Conservation (phyloP, 2,888 invertebrate genomes). For the Idaea biselata region DNA sequence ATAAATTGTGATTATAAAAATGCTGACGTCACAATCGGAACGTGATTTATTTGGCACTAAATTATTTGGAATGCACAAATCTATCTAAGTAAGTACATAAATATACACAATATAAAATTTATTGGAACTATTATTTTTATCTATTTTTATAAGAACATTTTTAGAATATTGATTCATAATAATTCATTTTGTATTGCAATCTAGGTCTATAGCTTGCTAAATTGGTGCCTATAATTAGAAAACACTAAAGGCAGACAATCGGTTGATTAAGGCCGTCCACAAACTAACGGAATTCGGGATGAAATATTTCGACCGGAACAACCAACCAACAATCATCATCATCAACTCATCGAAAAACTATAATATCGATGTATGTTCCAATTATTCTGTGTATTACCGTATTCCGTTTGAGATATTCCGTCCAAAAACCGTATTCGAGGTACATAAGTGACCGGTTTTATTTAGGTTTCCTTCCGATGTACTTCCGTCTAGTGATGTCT, state of each 20-base stretch:
- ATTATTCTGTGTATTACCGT: no score
- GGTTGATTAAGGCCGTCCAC: no score
- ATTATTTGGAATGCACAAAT: slow-evolving; percentile 74
- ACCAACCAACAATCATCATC: no score
- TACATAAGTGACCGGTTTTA: no score
- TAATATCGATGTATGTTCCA: no score
- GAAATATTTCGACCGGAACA: background rate
- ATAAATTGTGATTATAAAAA: slow-evolving; percentile 65
- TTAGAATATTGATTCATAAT: slow-evolving; percentile 45
- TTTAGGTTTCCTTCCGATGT: background rate
- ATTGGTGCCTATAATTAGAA: slow-evolving; percentile 37
- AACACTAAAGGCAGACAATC: slow-evolving; percentile 33
- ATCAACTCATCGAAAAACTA: no score
- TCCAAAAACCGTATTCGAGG: no score
- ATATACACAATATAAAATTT: slow-evolving; percentile 47
- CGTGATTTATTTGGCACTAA: slow-evolving; percentile 71
- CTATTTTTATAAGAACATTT: slow-evolving; percentile 32
- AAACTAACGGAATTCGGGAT: slow-evolving; percentile 10
- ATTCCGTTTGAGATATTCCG: background rate
- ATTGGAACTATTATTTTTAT: slow-evolving; percentile 41
- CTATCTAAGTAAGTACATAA: slow-evolving; percentile 52
- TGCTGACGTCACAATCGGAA: slow-evolving; percentile 29
- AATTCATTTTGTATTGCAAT: slow-evolving; percentile 40
- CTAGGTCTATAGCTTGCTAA: slow-evolving; percentile 15
- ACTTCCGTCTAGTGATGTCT: slow-evolving; percentile 37